These are phyloP conservation scores for Drosophila arizonae DNA, from an alignment of 1,140 invertebrate species.

Conservation along the genomic window DNA sequence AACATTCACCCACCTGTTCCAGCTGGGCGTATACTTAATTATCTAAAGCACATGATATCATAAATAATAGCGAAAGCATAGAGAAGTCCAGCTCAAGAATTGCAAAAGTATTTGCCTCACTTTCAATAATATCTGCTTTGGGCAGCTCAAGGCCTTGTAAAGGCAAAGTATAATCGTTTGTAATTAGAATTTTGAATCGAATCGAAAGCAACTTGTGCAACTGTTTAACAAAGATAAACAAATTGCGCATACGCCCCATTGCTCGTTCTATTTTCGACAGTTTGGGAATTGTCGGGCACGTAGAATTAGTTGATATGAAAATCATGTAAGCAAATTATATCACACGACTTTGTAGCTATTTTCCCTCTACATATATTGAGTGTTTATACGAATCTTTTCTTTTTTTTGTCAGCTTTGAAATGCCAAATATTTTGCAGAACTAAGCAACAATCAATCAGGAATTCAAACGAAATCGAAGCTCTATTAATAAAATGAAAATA, in stretches of 20 bases:
- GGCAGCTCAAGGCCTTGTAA: constrained; percentile 10
- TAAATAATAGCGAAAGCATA: constrained; percentile 4
- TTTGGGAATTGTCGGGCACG: constrained; percentile 25
- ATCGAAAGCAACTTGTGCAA: constrained; percentile 37
- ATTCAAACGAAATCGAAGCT: constrained; percentile 36
- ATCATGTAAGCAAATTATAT: constrained; percentile 31
- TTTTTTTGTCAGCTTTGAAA: constrained; percentile 33
- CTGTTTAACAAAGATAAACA: constrained; percentile 33
- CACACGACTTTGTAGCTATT: constrained; percentile 17
- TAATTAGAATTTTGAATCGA: constrained; percentile 54
- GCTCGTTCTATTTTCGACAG: neutral
- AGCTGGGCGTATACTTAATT: neutral
- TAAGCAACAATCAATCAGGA: constrained; percentile 61
- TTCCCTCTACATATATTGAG: constrained; percentile 8
- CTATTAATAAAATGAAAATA: neutral
- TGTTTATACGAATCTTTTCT: neutral
- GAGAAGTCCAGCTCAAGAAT: constrained; percentile 10
- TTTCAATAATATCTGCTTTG: constrained; percentile 4
- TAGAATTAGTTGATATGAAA: constrained; percentile 30
- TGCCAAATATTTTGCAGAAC: constrained; percentile 27
- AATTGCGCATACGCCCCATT: constrained; percentile 37
- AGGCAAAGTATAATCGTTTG: constrained; percentile 24
- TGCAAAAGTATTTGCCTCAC: neutral
- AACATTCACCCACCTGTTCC: constrained; percentile 22
- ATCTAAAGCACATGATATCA: too few relatives aligned